Conservation (phyloP, 1,140 invertebrate genomes). For the Diabrotica virgifera region DNA sequence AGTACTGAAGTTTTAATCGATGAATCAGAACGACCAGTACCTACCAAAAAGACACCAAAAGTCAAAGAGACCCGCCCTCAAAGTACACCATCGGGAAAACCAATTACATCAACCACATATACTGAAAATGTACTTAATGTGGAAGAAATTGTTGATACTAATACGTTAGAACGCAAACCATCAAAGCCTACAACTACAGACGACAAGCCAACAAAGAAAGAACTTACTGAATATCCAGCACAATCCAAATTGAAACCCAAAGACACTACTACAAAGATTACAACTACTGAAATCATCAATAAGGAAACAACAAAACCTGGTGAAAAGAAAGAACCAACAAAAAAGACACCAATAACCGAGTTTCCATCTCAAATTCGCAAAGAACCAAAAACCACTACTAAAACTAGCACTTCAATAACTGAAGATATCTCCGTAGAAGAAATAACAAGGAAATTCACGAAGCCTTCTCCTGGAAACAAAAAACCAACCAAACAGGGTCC, state of each 20-base stretch:
- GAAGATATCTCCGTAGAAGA: no score
- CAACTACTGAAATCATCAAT: no score
- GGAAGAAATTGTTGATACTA: no score
- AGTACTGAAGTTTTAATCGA: conserved; percentile 30
- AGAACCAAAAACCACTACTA: conserved; percentile 1
- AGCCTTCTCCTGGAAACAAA: conserved; percentile 18
- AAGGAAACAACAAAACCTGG: no score
- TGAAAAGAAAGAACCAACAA: no score
- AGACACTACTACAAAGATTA: no score
- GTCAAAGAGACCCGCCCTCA: conserved; percentile 30
- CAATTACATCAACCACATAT: no score
- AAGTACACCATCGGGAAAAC: conserved; percentile 7
- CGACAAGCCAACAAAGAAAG: background rate
- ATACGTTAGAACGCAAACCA: conserved; percentile 6
- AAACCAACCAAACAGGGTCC: conserved; percentile 5
- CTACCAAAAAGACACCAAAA: conserved; percentile 15
- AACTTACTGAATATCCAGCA: background rate
- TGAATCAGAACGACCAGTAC: conserved; percentile 29
- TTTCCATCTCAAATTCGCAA: conserved; percentile 26
- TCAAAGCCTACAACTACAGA: conserved; percentile 20
- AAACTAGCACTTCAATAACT: no score
- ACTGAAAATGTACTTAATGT: no score
- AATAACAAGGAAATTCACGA: conserved; percentile 7
- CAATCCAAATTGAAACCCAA: no score
- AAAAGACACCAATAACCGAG: conserved; percentile 13